phyloP scores from a whole-genome alignment of 2,797 vertebrate genomes.

The Momotus momota region DNA sequence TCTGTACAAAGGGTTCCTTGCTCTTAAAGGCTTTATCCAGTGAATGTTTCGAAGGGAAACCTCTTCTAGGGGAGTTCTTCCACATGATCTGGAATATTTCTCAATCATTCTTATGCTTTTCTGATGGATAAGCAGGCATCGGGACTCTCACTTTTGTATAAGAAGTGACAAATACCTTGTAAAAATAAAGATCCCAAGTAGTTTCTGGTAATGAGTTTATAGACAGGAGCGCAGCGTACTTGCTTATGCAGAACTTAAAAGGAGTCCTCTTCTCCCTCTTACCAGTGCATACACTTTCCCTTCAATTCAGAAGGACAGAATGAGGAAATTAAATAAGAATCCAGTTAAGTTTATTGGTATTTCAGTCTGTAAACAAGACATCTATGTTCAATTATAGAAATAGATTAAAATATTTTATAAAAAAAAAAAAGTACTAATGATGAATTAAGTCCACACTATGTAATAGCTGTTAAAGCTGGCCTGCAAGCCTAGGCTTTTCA shows the following conservation, averaged over 20 bases:
- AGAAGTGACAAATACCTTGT: background rate
- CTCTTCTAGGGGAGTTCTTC: background rate
- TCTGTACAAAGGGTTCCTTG: background rate
- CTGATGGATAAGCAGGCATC: background rate
- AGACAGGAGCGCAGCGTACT: background rate
- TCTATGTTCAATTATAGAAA: constrained; percentile 34
- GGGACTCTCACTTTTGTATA: background rate
- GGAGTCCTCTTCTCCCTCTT: background rate
- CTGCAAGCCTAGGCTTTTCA: background rate
- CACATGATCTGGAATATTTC: background rate
- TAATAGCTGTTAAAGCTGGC: background rate
- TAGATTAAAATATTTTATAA: constrained; percentile 30
- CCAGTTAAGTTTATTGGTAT: constrained; percentile 63
- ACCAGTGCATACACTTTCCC: background rate
- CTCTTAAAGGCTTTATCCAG: background rate
- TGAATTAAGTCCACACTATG: background rate
- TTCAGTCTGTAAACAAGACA: constrained; percentile 36
- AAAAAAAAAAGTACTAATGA: background rate
- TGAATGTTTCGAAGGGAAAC: background rate
- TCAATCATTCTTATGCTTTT: background rate
- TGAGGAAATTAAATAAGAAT: background rate
- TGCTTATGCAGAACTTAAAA: background rate
- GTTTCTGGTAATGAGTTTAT: background rate
- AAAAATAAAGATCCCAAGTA: background rate
- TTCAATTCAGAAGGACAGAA: background rate